Evolutionary conservation across 2,797 vertebrate genomes (phyloP).

Genomic region (Coendou prehensilis): DNA sequence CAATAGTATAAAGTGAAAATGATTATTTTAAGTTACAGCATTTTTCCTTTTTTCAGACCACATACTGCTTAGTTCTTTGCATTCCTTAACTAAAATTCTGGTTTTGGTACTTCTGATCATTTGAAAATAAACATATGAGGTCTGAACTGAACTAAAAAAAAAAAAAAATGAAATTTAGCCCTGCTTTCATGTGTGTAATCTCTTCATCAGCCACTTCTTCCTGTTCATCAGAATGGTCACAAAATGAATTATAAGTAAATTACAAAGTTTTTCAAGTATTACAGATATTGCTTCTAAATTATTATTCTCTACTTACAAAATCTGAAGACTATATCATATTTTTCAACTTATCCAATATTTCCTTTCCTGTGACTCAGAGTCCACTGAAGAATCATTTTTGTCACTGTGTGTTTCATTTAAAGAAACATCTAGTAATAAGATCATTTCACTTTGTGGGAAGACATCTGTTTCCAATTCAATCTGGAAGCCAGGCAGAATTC

Average conservation of each 20-base stretch:
- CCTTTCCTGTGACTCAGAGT: slow-evolving; percentile 64
- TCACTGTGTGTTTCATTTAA: slow-evolving; percentile 73
- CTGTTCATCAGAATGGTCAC: slow-evolving; percentile 65
- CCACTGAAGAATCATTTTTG: slow-evolving; percentile 72
- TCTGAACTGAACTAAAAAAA: slow-evolving; percentile 31
- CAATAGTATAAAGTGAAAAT: background rate
- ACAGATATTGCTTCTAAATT: slow-evolving; percentile 64
- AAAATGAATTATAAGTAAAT: slow-evolving; percentile 54
- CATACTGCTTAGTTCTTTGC: slow-evolving; percentile 45
- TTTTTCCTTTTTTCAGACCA: slow-evolving; percentile 37
- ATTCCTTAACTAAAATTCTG: slow-evolving; percentile 9
- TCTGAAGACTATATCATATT: slow-evolving; percentile 56
- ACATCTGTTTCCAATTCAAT: slow-evolving; percentile 84
- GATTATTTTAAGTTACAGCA: slow-evolving; percentile 46
- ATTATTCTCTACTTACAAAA: slow-evolving; percentile 40
- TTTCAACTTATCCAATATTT: slow-evolving; percentile 69
- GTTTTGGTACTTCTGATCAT: background rate
- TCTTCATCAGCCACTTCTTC: slow-evolving; percentile 49
- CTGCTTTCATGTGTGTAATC: slow-evolving; percentile 7
- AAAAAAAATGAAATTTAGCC: background rate
- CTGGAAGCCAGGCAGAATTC: slow-evolving; percentile 80
- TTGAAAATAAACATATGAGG: background rate
- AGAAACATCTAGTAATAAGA: slow-evolving; percentile 85
- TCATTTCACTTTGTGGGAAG: slow-evolving; percentile 78
- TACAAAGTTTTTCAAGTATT: background rate